Evolutionary conservation across 2,797 vertebrate genomes (phyloP).

Genomic region (Notoglanidium macrostoma): DNA sequence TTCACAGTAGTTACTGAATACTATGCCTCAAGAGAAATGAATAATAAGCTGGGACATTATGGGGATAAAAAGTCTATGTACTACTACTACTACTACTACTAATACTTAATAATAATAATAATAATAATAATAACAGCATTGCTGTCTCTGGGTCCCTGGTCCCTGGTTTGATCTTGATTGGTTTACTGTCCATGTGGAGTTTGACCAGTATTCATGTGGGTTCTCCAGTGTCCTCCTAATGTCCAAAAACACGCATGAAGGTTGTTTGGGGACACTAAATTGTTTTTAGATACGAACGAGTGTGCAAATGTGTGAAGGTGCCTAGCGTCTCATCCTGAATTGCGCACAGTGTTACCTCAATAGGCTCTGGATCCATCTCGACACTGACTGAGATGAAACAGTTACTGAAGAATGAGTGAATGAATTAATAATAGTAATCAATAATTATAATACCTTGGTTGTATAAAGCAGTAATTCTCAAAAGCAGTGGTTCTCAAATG

Average conservation of each 20-base stretch:
- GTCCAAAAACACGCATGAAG: neutral
- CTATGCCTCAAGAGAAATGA: neutral
- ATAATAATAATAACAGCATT: neutral
- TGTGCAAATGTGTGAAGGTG: neutral
- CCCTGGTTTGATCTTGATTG: neutral
- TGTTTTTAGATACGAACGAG: neutral
- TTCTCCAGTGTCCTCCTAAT: neutral
- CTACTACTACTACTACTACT: neutral
- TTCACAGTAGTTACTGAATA: constrained; percentile 15
- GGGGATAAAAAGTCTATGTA: neutral
- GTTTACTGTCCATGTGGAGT: neutral
- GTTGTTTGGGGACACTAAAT: neutral
- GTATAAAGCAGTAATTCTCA: neutral
- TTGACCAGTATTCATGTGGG: neutral
- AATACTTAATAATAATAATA: neutral
- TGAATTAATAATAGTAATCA: neutral
- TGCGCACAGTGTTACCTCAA: neutral
- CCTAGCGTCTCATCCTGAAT: neutral
- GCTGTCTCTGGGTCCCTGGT: too few species aligned
- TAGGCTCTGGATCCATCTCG: neutral
- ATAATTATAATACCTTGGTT: neutral
- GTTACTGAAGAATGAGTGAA: neutral
- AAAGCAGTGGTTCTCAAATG: neutral
- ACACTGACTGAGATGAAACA: neutral
- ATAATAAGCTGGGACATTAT: neutral